A percentile compares a stretch with the other conserved stretches of the same genome.
phyloP scores from a whole-genome alignment of 37 sponge, comb jelly and placozoan species.

The Beroe forskalii region DNA sequence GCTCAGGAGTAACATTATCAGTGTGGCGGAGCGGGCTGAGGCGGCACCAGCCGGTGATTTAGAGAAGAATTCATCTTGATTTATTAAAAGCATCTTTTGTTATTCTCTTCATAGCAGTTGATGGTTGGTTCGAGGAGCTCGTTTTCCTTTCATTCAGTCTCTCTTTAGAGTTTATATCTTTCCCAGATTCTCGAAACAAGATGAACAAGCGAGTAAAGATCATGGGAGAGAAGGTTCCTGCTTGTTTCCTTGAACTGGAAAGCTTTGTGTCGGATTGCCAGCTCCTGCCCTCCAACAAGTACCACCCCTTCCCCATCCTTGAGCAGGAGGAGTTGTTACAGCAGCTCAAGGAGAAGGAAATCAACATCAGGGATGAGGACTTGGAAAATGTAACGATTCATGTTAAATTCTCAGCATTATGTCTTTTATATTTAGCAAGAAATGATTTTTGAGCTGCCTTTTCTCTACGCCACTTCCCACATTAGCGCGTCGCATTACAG shows the following conservation, averaged over 20 bases:
- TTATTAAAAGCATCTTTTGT: no score
- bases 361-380: constrained; percentile 13
- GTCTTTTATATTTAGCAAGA: no score
- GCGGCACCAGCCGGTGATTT: constrained; percentile 19
- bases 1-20: constrained; percentile 19
- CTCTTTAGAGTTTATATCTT: no score
- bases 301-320: constrained; percentile 51
- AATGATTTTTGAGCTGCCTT: no score
- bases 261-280: constrained; percentile 3
- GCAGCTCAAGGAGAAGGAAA: not conserved
- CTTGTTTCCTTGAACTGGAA: constrained; percentile 54
- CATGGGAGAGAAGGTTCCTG: constrained; percentile 64
- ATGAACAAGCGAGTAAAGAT: not conserved
- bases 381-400: constrained; percentile 5
- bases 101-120: no score
- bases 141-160: no score
- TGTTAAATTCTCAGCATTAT: no score
- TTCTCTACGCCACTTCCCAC: no score
- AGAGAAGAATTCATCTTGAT: no score
- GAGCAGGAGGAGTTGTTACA: not conserved
- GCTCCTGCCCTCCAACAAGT: constrained; percentile 12
- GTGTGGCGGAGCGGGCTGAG: constrained; percentile 34
- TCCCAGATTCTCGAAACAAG: not conserved
- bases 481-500: no score
- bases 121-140: no score